Conservation (phyloP, 2,888 invertebrate genomes). For the Chouioia cunea region DNA sequence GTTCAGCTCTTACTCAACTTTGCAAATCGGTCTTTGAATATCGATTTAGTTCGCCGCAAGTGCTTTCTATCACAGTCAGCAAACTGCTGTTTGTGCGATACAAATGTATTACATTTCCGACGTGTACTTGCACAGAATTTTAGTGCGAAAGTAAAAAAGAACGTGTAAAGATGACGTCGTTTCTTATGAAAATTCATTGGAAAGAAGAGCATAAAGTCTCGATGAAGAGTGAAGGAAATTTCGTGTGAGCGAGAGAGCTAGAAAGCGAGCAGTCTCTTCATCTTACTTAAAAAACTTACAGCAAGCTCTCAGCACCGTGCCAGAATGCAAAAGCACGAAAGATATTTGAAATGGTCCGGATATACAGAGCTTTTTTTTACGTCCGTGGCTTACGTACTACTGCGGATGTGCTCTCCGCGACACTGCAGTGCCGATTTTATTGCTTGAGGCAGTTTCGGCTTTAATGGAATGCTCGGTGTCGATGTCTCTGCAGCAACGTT, state of each 20-base stretch:
- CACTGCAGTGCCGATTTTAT: constrained; percentile 15
- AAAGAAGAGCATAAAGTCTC: too few relatives aligned
- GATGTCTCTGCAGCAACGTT: neutral
- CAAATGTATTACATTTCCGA: too few relatives aligned
- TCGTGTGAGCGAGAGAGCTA: too few relatives aligned
- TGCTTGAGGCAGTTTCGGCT: constrained; percentile 20
- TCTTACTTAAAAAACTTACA: neutral
- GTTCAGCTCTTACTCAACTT: neutral
- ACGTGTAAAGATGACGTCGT: too few relatives aligned
- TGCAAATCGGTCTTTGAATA: too few relatives aligned
- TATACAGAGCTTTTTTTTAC: constrained; percentile 37
- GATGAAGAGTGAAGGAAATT: too few relatives aligned
- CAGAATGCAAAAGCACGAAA: constrained; percentile 16
- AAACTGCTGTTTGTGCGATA: too few relatives aligned
- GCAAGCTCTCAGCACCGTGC: neutral
- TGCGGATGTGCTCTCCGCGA: neutral
- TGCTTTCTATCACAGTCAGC: too few relatives aligned
- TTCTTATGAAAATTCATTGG: too few relatives aligned
- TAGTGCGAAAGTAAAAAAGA: too few relatives aligned
- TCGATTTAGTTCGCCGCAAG: too few relatives aligned
- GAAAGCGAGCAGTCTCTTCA: neutral
- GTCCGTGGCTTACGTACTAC: constrained; percentile 15
- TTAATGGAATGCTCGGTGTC: constrained; percentile 21
- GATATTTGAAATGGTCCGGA: constrained; percentile 19
- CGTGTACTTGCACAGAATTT: too few relatives aligned